phyloP scores from a whole-genome alignment of 2,888 invertebrate genomes.

The Cryptocephalus moraei region DNA sequence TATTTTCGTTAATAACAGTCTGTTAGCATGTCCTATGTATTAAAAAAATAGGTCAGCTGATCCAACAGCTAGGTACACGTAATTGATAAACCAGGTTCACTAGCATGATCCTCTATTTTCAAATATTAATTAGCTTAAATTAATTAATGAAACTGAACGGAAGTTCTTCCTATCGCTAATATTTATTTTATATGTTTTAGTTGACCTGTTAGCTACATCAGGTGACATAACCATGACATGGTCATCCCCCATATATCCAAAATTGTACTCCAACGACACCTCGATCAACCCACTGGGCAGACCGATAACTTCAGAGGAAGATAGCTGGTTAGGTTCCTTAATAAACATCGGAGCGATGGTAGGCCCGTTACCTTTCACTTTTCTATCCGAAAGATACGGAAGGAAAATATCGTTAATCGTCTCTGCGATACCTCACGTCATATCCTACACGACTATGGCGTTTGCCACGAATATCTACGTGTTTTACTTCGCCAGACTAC shows the following conservation, averaged over 20 bases:
- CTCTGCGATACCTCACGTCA: slow-evolving; percentile 20
- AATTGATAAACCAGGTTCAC: no score
- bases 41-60: no score
- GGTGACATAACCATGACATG: slow-evolving; percentile 21
- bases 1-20: no score
- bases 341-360: slow-evolving; percentile 39
- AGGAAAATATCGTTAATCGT: slow-evolving; percentile 54
- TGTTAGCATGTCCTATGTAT: no score
- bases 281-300: slow-evolving; percentile 28
- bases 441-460: slow-evolving; percentile 19
- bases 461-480: slow-evolving; percentile 17
- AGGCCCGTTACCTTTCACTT: slow-evolving; percentile 59
- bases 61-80: no score
- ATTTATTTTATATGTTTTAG: slow-evolving; percentile 18
- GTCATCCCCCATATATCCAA: slow-evolving; percentile 21
- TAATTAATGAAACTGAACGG: no score
- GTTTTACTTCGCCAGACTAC: slow-evolving; percentile 35
- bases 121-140: no score
- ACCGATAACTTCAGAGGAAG: slow-evolving; percentile 30
- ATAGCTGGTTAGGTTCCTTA: slow-evolving; percentile 43
- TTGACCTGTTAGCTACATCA: slow-evolving; percentile 20
- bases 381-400: slow-evolving; percentile 53
- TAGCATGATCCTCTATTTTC: no score
- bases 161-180: no score
- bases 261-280: slow-evolving; percentile 20